Base-by-base conservation (phyloP, 92 coral and sea anemone species). In the Paramuricea clavata region DNA sequence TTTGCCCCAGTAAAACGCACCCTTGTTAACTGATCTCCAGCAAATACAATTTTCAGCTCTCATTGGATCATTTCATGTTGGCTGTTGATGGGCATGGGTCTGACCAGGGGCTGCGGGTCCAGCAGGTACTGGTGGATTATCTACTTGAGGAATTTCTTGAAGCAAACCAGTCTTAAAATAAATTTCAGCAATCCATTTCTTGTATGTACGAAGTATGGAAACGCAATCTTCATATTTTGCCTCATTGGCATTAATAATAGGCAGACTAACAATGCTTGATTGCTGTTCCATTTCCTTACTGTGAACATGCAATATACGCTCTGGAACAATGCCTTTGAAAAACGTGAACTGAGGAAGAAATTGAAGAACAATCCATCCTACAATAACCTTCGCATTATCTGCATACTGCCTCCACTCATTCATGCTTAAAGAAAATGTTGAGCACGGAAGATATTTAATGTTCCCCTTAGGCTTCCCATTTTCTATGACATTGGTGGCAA, bases 151-250 rank as follows among this genome's bases (percentile, higher is more conserved):
- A 7, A 88, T 33, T 68, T 85, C 80, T 41, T 85, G 43, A 3
- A 92, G 92, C 42, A 92, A 12, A 30, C 94, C 92, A 26, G 92
- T 90, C 25, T 92, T 26, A 36, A 74, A 84, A 85, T 81, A 83
- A 5, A 91, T 91, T 79, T 91, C 87, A 15, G 94, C 78, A 78
- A 91, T 78, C 91, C 89, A 87, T 74, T 61, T 87, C 56, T 87
- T 89, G 57, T 91, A 91, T 1, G 78, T 36, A 49, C 91, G 73
- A 15, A 91, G 30, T 26, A 91, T 91, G 19, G 36, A 36, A 10
- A 91, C 94, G 82, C 94, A 91, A 57, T 87, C 94, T 27, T 74
- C 88, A 74, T 88, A 91, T 26, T 87, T 91, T 22, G 94, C 79
- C 61, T 91, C 85, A 54, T 91, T 88, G 17, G 92, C 92, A 88